Percentiles rank a stretch among this genome's conserved stretches.
Conservation (phyloP, 1,140 invertebrate genomes). For the Batillaria attramentaria region DNA sequence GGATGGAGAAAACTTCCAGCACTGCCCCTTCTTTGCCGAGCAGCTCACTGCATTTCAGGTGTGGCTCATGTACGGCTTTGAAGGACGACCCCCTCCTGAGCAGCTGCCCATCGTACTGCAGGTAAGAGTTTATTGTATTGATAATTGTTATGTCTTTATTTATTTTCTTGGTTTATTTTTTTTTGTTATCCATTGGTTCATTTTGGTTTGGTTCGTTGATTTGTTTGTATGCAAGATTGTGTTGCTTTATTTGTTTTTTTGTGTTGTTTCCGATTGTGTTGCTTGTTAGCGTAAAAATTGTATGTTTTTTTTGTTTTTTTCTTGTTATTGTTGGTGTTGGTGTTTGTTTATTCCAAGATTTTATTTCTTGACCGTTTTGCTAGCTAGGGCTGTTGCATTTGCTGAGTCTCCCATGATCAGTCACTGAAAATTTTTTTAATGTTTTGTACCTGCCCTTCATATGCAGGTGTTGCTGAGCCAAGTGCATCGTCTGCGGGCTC, state of each 20-base stretch:
- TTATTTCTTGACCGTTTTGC: too few species aligned
- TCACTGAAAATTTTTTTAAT: too few species aligned
- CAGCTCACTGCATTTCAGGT: slow-evolving; percentile 98
- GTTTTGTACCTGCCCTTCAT: slow-evolving; percentile 15
- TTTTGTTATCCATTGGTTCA: background rate
- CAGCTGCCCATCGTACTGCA: slow-evolving; percentile 98
- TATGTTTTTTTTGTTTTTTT: too few species aligned
- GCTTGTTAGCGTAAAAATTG: too few species aligned
- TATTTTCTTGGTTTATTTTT: background rate
- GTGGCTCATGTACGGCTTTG: slow-evolving; percentile 90
- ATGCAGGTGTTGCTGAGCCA: slow-evolving; percentile 92
- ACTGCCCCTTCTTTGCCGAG: slow-evolving; percentile 94
- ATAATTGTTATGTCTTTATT: background rate
- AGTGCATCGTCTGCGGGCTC: slow-evolving; percentile 93
- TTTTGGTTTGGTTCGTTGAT: background rate
- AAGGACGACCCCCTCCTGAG: slow-evolving; percentile 87
- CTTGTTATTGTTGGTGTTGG: too few species aligned
- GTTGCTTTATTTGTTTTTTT: background rate
- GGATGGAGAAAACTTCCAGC: slow-evolving; percentile 63
- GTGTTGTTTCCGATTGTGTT: background rate
- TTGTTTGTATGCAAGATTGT: background rate
- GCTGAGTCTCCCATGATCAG: too few species aligned
- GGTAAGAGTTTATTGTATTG: slow-evolving; percentile 73
- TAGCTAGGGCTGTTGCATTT: too few species aligned
- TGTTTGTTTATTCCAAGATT: too few species aligned